phyloP scores from a whole-genome alignment of 2,888 invertebrate genomes.

The Pyrgus malvae region DNA sequence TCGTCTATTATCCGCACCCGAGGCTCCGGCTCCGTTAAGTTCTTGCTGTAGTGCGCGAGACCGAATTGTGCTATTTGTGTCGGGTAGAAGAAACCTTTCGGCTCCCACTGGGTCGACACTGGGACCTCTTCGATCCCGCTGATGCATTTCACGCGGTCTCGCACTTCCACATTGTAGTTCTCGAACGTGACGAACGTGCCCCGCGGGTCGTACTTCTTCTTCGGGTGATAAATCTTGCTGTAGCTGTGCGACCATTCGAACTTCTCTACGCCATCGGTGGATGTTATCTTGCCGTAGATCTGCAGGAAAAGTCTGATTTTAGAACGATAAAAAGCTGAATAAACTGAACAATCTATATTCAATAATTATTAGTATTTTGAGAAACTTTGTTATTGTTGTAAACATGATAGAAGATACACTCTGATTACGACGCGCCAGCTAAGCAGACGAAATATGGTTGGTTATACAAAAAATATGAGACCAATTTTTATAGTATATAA shows the following conservation, averaged over 20 bases:
- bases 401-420: too few relatives aligned
- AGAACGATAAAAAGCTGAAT: neutral
- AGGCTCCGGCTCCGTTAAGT: slow-evolving; percentile 92
- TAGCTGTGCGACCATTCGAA: slow-evolving; percentile 98
- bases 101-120: slow-evolving; percentile 98
- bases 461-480: too few relatives aligned
- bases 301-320: slow-evolving; percentile 43
- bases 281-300: slow-evolving; percentile 92
- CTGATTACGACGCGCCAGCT: too few relatives aligned
- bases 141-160: slow-evolving; percentile 97
- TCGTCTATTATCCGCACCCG: slow-evolving; percentile 87
- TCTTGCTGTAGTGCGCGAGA: slow-evolving; percentile 97
- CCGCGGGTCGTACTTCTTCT: slow-evolving; percentile 92
- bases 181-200: slow-evolving; percentile 98
- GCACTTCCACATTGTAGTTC: slow-evolving; percentile 98
- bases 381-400: too few relatives aligned
- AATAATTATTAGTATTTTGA: too few relatives aligned
- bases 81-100: slow-evolving; percentile 97
- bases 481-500: too few relatives aligned
- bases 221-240: slow-evolving; percentile 94
- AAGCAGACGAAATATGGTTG: too few relatives aligned
- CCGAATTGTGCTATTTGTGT: slow-evolving; percentile 99
- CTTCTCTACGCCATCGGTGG: slow-evolving; percentile 87
- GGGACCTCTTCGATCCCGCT: slow-evolving; percentile 97
- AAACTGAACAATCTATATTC: too few relatives aligned